Base-by-base conservation (phyloP, 2,888 invertebrate genomes). In the Polia nebulosa region DNA sequence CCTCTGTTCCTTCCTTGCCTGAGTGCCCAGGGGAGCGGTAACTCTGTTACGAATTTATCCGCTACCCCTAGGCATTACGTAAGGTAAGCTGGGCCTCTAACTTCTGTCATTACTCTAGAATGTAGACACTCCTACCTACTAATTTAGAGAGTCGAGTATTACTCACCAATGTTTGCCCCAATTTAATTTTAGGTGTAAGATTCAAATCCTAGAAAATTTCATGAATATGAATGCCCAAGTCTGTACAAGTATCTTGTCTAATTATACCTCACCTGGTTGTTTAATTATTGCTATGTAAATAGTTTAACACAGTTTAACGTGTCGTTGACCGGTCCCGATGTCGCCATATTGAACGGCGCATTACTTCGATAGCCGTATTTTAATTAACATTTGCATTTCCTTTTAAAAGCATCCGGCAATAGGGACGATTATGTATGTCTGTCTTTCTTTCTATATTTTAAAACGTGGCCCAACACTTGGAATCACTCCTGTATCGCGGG, bases 241-340 rank as follows among this genome's bases (percentile, higher is more conserved):
- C 20, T 25, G 13, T 20, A n/a, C 39, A 20, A 68, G 32, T 52
- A n/a, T 25, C 29, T 36, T 41, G 29, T 60, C 20, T 59, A 58
- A 39, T 60, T 60, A 76, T n/a, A n/a, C 20, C 11, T 6, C 6
- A 47, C 15, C 25, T 13, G 15, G 6, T 36, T 58, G 49, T 44
- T 34, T 49, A 44, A 45, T 58, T 36, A 34, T 45, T 45, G 8
- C 47, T 66, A 71, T 71, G 66, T 66, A 62, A 57, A 69, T 72
- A 17, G 45, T 49, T 60, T 64, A 72, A 52, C 67, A 72, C 72
- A 76, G 55, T 76, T 77, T 36, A 17, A 70, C 9, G 41, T 47
- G 55, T 67, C 58, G 75, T 58, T 77, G 77, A 77, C 77, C 69
- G 45, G 22, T 45, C 29, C n/a, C 17, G 6, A 36, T 45, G 52